Percentiles rank a stretch among this genome's conserved stretches.
These are phyloP conservation scores for Conistra vaccinii DNA, from an alignment of 2,888 invertebrate genomes.

Conservation along the genomic window DNA sequence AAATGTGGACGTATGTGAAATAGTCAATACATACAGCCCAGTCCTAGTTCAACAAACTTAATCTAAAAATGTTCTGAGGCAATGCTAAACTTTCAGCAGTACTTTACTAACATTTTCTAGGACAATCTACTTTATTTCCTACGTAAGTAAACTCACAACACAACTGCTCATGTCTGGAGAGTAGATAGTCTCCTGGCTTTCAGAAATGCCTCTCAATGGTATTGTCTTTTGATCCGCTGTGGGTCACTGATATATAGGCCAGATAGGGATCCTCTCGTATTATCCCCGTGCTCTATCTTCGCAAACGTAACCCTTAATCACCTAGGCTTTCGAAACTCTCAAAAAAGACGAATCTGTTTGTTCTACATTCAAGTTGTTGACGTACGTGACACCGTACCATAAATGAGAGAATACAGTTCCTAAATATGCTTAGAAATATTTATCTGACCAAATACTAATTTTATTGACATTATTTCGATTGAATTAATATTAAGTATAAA, in stretches of 20 bases:
- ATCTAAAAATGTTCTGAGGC: constrained; percentile 9
- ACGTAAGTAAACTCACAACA: constrained; percentile 41
- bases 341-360: constrained; percentile 54
- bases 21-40: constrained; percentile 28
- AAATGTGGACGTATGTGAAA: constrained; percentile 22
- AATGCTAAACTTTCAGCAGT: constrained; percentile 12
- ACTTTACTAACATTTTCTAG: constrained; percentile 24
- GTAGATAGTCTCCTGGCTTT: constrained; percentile 55
- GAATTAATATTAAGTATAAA: too few species aligned
- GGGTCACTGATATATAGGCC: constrained; percentile 66
- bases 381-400: constrained; percentile 14
- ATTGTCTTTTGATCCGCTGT: constrained; percentile 64
- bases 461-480: too few species aligned
- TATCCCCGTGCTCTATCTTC: constrained; percentile 71
- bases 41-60: constrained; percentile 31
- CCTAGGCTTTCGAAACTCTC: constrained; percentile 46
- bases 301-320: constrained; percentile 63
- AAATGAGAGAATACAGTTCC: neutral
- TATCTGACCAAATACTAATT: neutral
- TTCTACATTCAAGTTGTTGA: constrained; percentile 34
- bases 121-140: constrained; percentile 47
- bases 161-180: constrained; percentile 38
- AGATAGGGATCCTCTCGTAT: constrained; percentile 70
- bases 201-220: constrained; percentile 64
- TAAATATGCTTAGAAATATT: neutral